phyloP scores from a whole-genome alignment of 1,140 invertebrate species.

The Amyelois transitella region DNA sequence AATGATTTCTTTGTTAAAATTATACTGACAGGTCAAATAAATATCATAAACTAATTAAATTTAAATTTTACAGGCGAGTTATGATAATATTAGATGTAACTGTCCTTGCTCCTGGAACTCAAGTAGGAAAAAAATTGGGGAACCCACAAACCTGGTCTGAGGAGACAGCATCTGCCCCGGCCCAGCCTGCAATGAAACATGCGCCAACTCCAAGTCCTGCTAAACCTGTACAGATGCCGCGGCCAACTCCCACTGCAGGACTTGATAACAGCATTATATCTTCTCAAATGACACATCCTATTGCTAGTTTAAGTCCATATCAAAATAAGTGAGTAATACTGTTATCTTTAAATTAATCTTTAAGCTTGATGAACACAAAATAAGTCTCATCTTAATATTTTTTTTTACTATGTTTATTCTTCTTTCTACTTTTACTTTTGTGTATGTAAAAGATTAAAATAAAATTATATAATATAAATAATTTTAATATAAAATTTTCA shows the following conservation, averaged over 20 bases:
- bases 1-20: not conserved
- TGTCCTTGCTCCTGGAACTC: conserved; percentile 80
- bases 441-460: no score
- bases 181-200: conserved; percentile 27
- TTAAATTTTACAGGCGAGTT: conserved; percentile 77
- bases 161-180: conserved; percentile 27
- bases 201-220: conserved; percentile 23
- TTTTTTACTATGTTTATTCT: no score
- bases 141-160: conserved; percentile 79
- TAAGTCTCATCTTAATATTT: no score
- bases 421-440: no score
- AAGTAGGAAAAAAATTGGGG: conserved; percentile 86
- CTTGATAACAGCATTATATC: conserved; percentile 48
- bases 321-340: conserved; percentile 83
- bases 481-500: not conserved
- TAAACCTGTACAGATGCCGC: conserved; percentile 25
- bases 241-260: conserved; percentile 14
- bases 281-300: conserved; percentile 78
- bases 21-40: no score
- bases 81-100: conserved; percentile 88
- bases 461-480: not conserved
- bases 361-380: no score
- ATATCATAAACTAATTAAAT: not conserved
- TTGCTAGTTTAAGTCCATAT: conserved; percentile 89
- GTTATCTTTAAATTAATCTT: not conserved